Conservation (phyloP, 2,797 vertebrate genomes). For the Echeneis naucrates region DNA sequence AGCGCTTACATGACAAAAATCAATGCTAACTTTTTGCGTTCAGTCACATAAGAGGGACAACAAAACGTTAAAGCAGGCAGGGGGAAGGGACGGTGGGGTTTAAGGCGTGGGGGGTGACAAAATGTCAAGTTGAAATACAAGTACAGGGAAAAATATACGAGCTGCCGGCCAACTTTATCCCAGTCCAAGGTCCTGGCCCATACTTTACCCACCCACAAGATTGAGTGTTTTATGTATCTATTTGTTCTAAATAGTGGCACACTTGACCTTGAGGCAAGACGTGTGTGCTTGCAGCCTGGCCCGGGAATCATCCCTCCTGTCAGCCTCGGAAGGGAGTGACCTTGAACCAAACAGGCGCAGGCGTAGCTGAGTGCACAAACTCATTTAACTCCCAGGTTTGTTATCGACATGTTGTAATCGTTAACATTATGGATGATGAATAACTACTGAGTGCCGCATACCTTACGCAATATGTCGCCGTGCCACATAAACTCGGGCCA, state of each 20-base stretch:
- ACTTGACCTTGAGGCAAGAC: conserved; percentile 85
- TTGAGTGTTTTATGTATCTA: conserved; percentile 85
- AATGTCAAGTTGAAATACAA: conserved; percentile 78
- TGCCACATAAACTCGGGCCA: conserved; percentile 15
- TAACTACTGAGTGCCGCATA: conserved; percentile 79
- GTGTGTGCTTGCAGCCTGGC: conserved; percentile 72
- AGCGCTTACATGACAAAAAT: conserved; percentile 68
- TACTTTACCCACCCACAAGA: conserved; percentile 75
- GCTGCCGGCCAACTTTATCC: conserved; percentile 73
- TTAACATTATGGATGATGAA: conserved; percentile 87
- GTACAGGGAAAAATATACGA: conserved; percentile 77
- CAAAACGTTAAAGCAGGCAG: conserved; percentile 38
- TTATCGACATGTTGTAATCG: conserved; percentile 86
- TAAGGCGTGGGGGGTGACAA: conserved; percentile 51
- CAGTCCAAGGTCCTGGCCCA: conserved; percentile 73
- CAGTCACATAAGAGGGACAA: conserved; percentile 63
- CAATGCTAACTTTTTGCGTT: conserved; percentile 73
- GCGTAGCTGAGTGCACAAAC: conserved; percentile 85
- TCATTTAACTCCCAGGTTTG: conserved; percentile 85
- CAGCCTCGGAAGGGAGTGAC: conserved; percentile 76
- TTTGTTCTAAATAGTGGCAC: conserved; percentile 85
- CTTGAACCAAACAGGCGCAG: conserved; percentile 82
- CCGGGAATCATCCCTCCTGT: conserved; percentile 84
- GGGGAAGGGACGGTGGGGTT: background rate
- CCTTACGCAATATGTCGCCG: conserved; percentile 68